Evolutionary conservation across 2,113 vertebrate genomes (phyloP), one percentile per base, ranked within the genome.

Genomic region (Centropristis striata): DNA sequence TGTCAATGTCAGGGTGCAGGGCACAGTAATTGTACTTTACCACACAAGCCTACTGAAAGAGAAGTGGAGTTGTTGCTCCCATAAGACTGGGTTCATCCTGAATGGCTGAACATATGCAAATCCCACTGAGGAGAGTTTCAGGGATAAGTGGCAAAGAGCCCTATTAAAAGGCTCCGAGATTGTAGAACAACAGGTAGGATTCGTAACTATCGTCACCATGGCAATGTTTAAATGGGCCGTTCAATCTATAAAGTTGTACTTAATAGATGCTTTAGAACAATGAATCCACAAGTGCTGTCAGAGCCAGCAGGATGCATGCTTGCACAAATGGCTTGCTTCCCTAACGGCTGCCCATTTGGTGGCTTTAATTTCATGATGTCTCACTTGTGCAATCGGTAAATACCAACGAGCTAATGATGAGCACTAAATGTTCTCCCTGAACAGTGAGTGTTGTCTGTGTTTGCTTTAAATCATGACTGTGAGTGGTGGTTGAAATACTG

Each of bases 261-360:
- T 79, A 74, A 81, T 73, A 42, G 63, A 75, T 71, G 75, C 68
- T 91, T 54, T 80, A 79, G 71, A 88, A 83, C 89, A 81, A 85
- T 86, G 65, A 76, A 87, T 87, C 75, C 67, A 80, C 64, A 50
- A 88, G 74, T 79, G 84, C 86, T 71, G 83, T 81, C 75, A 69
- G 83, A 93, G 75, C 36, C 76, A 86, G 83, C 41, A 79, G 78
- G 54, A 85, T n/a, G 63, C 61, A 47, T 63, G 67, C 69, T 81
- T 42, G 23, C 71, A 65, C 71, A 84, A 83, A 84, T 64, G 55
- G 55, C 80, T 76, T 27, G 39, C 82, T 59, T 75, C n/a, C 53
- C 11, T 90, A 93, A 92, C 89, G 83, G 75, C 54, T 5, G 42
- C 74, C 49, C 72, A 85, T 87, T 93, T 78, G 71, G 42, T 71